Conservation (phyloP, 1,140 invertebrate genomes). For the Sitophilus oryzae region DNA sequence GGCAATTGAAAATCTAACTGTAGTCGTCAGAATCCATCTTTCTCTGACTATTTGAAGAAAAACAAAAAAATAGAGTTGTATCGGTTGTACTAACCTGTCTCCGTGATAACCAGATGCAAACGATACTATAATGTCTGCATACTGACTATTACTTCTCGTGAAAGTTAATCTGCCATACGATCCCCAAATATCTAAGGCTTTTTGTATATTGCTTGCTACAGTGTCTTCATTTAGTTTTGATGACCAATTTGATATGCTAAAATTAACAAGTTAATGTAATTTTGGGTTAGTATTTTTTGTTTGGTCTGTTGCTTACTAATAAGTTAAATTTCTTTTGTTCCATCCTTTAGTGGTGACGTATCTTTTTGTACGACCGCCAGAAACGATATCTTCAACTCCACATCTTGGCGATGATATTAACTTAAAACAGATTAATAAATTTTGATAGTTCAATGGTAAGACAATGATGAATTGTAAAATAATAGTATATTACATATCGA, state of each 20-base stretch:
- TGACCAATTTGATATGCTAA: conserved; percentile 60
- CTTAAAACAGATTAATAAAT: conserved; percentile 2
- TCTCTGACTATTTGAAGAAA: no score
- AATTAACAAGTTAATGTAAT: no score
- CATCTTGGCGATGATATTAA: conserved; percentile 56
- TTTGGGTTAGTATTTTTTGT: no score
- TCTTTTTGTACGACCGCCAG: conserved; percentile 45
- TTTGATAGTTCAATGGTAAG: background rate
- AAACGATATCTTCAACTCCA: conserved; percentile 56
- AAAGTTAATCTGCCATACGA: conserved; percentile 56
- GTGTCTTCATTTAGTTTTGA: conserved; percentile 50
- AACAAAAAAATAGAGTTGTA: no score
- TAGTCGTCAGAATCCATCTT: no score
- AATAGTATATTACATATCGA: background rate
- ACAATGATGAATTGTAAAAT: background rate
- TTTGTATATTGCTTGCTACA: conserved; percentile 50
- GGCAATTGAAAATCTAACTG: no score
- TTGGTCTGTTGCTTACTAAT: conserved; percentile 53
- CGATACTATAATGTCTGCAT: conserved; percentile 60
- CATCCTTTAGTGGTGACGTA: conserved; percentile 54
- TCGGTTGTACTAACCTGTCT: no score
- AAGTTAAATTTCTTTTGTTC: conserved; percentile 57
- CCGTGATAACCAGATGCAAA: conserved; percentile 59
- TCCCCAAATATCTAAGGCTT: conserved; percentile 58
- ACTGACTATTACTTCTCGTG: conserved; percentile 37